Percentiles rank a stretch among this genome's conserved stretches.
Conservation (phyloP, 1,140 invertebrate species). For the Brachionus calyciflorus region DNA sequence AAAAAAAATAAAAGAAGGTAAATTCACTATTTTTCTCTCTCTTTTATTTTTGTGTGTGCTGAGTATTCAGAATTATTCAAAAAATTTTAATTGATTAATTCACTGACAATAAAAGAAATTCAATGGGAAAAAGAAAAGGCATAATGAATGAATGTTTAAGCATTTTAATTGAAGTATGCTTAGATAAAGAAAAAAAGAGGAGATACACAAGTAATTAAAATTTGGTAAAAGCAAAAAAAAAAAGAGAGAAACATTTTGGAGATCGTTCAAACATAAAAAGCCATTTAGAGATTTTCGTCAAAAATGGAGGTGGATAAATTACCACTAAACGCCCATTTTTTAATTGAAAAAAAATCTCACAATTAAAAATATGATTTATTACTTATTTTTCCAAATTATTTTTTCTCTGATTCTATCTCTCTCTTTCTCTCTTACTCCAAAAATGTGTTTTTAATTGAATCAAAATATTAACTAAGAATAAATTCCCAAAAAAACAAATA, state of each 20-base stretch:
- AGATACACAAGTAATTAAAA: constrained; percentile 26
- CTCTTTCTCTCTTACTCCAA: no score
- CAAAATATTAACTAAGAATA: no score
- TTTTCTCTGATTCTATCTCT: no score
- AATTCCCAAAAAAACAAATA: no score
- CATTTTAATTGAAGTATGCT: constrained; percentile 40
- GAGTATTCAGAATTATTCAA: constrained; percentile 11
- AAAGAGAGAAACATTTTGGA: constrained; percentile 5
- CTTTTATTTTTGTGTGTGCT: no score
- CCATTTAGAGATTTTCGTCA: not conserved
- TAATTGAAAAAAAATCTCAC: no score
- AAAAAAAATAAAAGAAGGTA: constrained; percentile 11
- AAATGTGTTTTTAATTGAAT: no score
- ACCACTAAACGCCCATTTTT: not conserved
- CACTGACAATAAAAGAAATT: not conserved
- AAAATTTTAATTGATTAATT: constrained; percentile 37
- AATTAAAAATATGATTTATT: no score
- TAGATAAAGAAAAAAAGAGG: not conserved
- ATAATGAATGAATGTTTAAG: not conserved
- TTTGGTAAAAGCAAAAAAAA: not conserved
- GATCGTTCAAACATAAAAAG: constrained; percentile 39
- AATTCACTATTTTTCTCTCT: not conserved
- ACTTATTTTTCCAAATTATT: no score
- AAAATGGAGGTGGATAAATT: not conserved
- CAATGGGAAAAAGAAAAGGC: not conserved